Percentiles rank a stretch among this genome's conserved stretches.
Conservation (phyloP, 1,140 invertebrate species). For the Leptopilina boulardi region DNA sequence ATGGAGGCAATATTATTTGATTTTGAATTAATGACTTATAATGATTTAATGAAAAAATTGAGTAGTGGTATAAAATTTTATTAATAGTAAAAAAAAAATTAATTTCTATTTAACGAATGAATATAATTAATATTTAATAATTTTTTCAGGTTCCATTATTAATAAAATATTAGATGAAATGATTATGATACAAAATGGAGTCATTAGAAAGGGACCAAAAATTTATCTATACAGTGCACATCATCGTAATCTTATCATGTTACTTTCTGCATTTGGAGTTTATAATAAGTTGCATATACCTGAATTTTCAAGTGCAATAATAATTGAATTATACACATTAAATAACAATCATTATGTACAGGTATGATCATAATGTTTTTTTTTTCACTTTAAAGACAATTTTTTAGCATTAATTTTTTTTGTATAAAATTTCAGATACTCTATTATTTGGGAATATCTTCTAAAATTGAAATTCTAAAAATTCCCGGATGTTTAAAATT, state of each 20-base stretch:
- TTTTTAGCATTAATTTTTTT: neutral
- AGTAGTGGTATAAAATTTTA: too few species aligned
- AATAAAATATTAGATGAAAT: neutral
- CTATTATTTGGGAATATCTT: neutral
- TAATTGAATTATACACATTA: neutral
- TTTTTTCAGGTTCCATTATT: neutral
- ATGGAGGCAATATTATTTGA: conserved; percentile 1
- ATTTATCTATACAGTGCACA: conserved; percentile 5
- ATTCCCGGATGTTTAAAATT: conserved; percentile 17
- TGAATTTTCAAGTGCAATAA: conserved; percentile 10
- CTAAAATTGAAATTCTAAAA: neutral
- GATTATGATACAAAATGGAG: neutral
- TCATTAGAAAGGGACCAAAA: neutral
- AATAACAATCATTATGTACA: neutral
- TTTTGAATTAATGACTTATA: neutral
- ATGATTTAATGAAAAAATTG: conserved; percentile 12
- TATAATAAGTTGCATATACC: neutral
- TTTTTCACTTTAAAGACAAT: neutral
- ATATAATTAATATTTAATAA: neutral
- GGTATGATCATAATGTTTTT: neutral
- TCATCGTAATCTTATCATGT: neutral
- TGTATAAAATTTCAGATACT: neutral
- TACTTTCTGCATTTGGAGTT: neutral
- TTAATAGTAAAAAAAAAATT: neutral
- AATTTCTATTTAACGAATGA: neutral